These are phyloP conservation scores for Incurvaria masculella DNA, from an alignment of 2,888 invertebrate species.

Conservation along the genomic window DNA sequence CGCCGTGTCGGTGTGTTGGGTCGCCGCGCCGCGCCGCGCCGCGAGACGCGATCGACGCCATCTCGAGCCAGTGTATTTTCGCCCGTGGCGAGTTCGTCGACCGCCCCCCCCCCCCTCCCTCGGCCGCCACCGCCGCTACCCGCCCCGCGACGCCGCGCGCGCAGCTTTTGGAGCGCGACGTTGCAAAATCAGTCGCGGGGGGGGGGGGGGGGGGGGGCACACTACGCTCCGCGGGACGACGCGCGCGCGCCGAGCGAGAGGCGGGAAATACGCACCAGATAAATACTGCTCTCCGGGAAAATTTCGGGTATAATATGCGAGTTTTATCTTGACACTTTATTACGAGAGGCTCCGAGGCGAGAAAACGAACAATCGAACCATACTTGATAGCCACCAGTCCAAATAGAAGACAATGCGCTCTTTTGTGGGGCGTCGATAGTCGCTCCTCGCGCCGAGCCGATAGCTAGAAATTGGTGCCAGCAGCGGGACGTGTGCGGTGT, in stretches of 20 bases:
- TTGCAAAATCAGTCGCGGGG: constrained; percentile 32
- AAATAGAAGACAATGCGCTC: too few species aligned
- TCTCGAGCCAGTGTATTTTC: constrained; percentile 26
- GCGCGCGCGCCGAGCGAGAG: constrained; percentile 15
- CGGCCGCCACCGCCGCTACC: too few species aligned
- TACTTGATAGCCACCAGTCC: too few species aligned
- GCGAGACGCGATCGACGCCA: constrained; percentile 7
- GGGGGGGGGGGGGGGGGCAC: constrained; percentile 14
- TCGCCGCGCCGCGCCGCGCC: constrained; percentile 7
- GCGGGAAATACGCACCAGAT: background rate
- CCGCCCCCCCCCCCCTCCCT: constrained; percentile 32
- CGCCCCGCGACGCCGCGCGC: constrained; percentile 31
- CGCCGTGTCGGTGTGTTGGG: too few species aligned
- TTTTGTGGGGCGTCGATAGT: too few species aligned
- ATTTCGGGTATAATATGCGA: too few species aligned
- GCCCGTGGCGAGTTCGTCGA: constrained; percentile 34
- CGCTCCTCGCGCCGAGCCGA: too few species aligned
- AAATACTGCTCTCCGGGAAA: background rate
- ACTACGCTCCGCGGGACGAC: constrained; percentile 6
- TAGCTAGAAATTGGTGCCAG: too few species aligned
- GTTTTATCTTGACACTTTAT: too few species aligned
- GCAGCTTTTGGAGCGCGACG: constrained; percentile 43
- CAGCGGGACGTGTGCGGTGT: too few species aligned
- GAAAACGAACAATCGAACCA: too few species aligned
- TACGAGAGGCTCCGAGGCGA: too few species aligned